Base-by-base conservation (phyloP, 2,888 invertebrate genomes). In the Callinectes sapidus region DNA sequence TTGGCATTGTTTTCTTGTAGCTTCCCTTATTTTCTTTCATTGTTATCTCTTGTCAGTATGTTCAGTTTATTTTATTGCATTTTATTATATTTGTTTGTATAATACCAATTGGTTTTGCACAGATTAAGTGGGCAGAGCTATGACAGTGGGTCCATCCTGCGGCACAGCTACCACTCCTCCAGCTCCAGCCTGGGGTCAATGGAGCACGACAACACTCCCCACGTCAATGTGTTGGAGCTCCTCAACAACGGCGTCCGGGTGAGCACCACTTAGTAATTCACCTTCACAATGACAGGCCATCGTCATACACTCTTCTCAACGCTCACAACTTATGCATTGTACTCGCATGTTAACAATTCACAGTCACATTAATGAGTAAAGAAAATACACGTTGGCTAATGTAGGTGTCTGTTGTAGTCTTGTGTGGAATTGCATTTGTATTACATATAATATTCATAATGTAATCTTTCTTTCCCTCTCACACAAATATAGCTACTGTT, bases 201-300 rank as follows among this genome's bases (percentile, higher is more conserved):
- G 95, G 96, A 96, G 95, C 96, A 97, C 92, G 97, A 98, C 39
- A 98, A 98, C 13, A 90, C 94, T 91, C 95, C 95, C 87, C 95
- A 95, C 81, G 95, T 96, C 92, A 96, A 96, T 94, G 96, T 96
- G 61, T 95, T 95, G 16, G 95, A 96, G 93, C 96, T 96, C 95
- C 95, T 96, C 55, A 95, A 95, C 89, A 98, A 98, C 95, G 97
- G 97, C 8, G 95, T 97, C 35, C 97, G 97, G 94, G 97, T 97
- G 95, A 96, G 97, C 95, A 28, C 2, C 71, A 61, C 3, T 3
- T n/a, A n/a, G n/a, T n/a, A 18, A 5, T 61, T 61, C 23, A 5
- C 23, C 18, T 23, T 61, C 5, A 1, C 5, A 1, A 55, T 39
- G 2, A 48, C 8, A 48, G 0, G 10, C 23, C 23, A 61, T 61